Conservation (phyloP, 2,888 invertebrate genomes). For the Nephrotoma guestfalica region DNA sequence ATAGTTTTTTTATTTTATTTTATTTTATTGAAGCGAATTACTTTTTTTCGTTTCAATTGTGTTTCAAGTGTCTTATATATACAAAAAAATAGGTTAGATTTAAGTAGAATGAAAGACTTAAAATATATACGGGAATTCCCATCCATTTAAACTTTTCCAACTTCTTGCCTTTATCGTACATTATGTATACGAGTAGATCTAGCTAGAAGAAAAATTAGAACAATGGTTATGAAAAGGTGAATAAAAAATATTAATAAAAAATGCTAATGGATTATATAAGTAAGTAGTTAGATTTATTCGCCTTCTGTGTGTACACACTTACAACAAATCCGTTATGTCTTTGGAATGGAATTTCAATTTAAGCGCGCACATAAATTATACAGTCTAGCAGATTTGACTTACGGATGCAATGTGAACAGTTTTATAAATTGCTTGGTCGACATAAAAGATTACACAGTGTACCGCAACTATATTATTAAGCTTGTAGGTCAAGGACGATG, state of each 20-base stretch:
- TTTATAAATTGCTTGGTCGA: background rate
- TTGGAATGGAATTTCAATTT: background rate
- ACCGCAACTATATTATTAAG: background rate
- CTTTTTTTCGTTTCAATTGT: background rate
- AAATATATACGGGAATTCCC: background rate
- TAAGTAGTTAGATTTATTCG: background rate
- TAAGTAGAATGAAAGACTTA: background rate
- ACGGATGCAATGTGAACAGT: background rate
- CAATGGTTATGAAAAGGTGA: background rate
- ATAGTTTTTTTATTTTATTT: background rate
- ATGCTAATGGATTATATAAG: background rate
- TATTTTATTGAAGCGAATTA: background rate
- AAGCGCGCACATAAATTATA: background rate
- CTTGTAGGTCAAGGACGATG: background rate
- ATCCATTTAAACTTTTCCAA: background rate
- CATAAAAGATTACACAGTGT: background rate
- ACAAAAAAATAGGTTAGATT: background rate
- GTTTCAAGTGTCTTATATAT: background rate
- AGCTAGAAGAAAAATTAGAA: background rate
- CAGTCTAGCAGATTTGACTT: background rate
- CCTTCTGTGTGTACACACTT: background rate
- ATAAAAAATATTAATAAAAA: background rate
- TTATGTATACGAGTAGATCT: background rate
- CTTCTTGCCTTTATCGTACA: background rate
- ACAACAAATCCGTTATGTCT: background rate